Conservation (phyloP, 1,140 invertebrate genomes). For the Apis laboriosa region DNA sequence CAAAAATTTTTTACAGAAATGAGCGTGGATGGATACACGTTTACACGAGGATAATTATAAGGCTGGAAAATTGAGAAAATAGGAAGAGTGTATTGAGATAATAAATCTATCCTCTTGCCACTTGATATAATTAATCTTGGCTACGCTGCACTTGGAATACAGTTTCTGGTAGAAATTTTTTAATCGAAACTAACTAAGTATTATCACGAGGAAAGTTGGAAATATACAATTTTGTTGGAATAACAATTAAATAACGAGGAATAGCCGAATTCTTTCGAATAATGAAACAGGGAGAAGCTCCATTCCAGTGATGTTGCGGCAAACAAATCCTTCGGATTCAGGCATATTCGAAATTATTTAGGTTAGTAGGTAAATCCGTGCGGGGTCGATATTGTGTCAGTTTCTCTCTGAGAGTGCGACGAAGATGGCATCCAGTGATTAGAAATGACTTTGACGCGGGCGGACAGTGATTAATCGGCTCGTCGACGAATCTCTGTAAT, state of each 20-base stretch:
- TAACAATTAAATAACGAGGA: neutral
- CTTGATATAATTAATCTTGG: no score
- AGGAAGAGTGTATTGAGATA: no score
- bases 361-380: constrained; percentile 12
- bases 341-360: constrained; percentile 15
- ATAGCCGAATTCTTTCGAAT: neutral
- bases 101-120: no score
- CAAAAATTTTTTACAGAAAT: no score
- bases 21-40: no score
- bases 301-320: neutral
- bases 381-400: constrained; percentile 21
- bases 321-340: constrained; percentile 18
- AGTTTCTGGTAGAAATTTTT: no score
- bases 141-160: no score
- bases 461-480: constrained; percentile 41
- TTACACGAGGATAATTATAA: no score
- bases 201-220: no score
- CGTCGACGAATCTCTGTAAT: constrained; percentile 1
- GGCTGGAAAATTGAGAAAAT: no score
- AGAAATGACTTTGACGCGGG: constrained; percentile 28
- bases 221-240: no score
- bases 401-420: neutral
- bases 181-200: no score
- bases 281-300: neutral
- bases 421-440: neutral